Percentiles rank a stretch among this genome's conserved stretches.
These are phyloP conservation scores for Gortyna flavago DNA, from an alignment of 2,888 invertebrate genomes.

Conservation along the genomic window DNA sequence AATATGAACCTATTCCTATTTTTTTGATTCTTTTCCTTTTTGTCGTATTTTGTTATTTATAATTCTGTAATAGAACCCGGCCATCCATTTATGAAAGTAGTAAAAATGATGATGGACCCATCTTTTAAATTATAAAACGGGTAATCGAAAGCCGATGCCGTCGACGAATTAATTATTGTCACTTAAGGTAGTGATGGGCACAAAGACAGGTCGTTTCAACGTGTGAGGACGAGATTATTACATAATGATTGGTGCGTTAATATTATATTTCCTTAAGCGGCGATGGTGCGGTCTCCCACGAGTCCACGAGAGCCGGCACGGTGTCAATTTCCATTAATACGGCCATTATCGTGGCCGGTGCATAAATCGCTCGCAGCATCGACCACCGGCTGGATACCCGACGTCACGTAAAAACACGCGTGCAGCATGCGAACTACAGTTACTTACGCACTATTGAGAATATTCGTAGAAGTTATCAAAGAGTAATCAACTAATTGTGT, in stretches of 20 bases:
- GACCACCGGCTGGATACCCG: slow-evolving; percentile 76
- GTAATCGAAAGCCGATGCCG: slow-evolving; percentile 73
- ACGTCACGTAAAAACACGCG: slow-evolving; percentile 49
- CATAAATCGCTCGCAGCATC: slow-evolving; percentile 84
- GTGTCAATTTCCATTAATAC: slow-evolving; percentile 88
- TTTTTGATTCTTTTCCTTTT: neutral
- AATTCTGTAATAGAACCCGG: slow-evolving; percentile 36
- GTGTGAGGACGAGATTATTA: slow-evolving; percentile 85
- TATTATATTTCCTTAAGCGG: slow-evolving; percentile 86
- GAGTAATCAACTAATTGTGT: slow-evolving; percentile 10
- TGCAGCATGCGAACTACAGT: slow-evolving; percentile 47
- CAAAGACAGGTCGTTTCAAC: slow-evolving; percentile 78
- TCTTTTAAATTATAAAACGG: slow-evolving; percentile 68
- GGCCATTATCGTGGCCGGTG: slow-evolving; percentile 83
- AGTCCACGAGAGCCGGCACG: slow-evolving; percentile 72
- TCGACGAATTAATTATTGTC: slow-evolving; percentile 80
- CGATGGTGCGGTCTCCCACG: slow-evolving; percentile 75
- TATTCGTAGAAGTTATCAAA: slow-evolving; percentile 15
- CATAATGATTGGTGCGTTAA: slow-evolving; percentile 84
- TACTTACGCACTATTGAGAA: slow-evolving; percentile 16
- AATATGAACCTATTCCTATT: neutral
- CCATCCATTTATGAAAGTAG: slow-evolving; percentile 46
- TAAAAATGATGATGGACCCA: slow-evolving; percentile 61
- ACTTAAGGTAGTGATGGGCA: slow-evolving; percentile 74
- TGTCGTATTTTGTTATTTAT: neutral